phyloP scores from a whole-genome alignment of 35 echinoderm and acorn worm species.

The Strongylocentrotus purpuratus region DNA sequence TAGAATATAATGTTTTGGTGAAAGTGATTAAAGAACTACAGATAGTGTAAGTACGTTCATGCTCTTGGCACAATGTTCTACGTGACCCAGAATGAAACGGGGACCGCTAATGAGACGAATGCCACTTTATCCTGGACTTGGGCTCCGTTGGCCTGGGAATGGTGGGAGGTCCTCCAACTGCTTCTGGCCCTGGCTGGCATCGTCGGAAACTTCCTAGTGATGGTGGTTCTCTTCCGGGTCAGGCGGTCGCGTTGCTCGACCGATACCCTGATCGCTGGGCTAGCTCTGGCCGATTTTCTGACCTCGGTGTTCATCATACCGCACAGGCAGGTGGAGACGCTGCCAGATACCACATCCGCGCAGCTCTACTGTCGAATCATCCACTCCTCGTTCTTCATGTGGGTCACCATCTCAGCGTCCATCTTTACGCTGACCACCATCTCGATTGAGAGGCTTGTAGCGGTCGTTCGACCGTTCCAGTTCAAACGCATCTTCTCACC shows the following conservation, averaged over 20 bases:
- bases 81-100: not conserved
- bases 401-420: slow-evolving; percentile 59
- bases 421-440: slow-evolving; percentile 63
- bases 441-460: slow-evolving; percentile 63
- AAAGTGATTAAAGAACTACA: not conserved
- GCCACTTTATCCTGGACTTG: slow-evolving; percentile 5
- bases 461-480: slow-evolving; percentile 57
- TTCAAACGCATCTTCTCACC: slow-evolving; percentile 54
- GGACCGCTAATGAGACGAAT: not conserved
- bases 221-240: slow-evolving; percentile 20
- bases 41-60: not conserved
- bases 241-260: not conserved
- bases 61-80: not conserved
- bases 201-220: not conserved
- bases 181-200: not conserved
- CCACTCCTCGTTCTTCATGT: slow-evolving; percentile 52
- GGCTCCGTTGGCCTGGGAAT: not conserved
- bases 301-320: not conserved
- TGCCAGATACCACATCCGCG: slow-evolving; percentile 25
- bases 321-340: not conserved
- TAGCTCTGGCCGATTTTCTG: not conserved
- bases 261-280: not conserved
- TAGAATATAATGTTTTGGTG: not conserved
- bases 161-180: not conserved
- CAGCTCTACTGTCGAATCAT: slow-evolving; percentile 63